These are phyloP conservation scores for Phoronis australis DNA, from an alignment of 2,888 invertebrate species.

Conservation along the genomic window DNA sequence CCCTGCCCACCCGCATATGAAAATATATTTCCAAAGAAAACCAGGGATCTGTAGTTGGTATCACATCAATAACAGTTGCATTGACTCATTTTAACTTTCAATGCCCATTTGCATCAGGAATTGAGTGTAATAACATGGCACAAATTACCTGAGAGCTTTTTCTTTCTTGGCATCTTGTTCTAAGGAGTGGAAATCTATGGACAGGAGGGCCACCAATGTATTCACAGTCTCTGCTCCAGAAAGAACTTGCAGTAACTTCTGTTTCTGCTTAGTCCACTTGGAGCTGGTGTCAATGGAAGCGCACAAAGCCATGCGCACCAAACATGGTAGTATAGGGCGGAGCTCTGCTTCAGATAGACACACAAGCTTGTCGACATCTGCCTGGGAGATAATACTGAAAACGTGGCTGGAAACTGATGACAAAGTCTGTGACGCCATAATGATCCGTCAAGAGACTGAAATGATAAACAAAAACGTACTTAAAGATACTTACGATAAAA, in stretches of 20 bases:
- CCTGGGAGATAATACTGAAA: no score
- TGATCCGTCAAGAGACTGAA: no score
- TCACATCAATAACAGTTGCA: background rate
- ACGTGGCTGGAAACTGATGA: no score
- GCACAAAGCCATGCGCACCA: slow-evolving; percentile 84
- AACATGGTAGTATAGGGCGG: slow-evolving; percentile 82
- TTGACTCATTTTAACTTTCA: background rate
- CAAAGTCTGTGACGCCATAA: no score
- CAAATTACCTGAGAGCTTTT: slow-evolving; percentile 73
- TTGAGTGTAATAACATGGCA: no score
- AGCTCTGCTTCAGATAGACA: slow-evolving; percentile 73
- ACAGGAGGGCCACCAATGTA: slow-evolving; percentile 84
- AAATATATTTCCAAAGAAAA: no score
- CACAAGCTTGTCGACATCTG: slow-evolving; percentile 69
- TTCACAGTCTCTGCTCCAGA: slow-evolving; percentile 91
- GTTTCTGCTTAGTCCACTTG: slow-evolving; percentile 76
- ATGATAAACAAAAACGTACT: no score
- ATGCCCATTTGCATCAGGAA: background rate
- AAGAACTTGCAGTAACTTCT: slow-evolving; percentile 80
- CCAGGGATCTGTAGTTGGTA: no score
- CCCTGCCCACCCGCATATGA: no score
- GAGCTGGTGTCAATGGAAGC: slow-evolving; percentile 80
- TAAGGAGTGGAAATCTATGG: slow-evolving; percentile 87
- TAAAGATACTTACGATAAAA: no score
- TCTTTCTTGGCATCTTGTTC: slow-evolving; percentile 91